Conservation (phyloP, 2,113 vertebrate genomes). For the Otocyon megalotis region DNA sequence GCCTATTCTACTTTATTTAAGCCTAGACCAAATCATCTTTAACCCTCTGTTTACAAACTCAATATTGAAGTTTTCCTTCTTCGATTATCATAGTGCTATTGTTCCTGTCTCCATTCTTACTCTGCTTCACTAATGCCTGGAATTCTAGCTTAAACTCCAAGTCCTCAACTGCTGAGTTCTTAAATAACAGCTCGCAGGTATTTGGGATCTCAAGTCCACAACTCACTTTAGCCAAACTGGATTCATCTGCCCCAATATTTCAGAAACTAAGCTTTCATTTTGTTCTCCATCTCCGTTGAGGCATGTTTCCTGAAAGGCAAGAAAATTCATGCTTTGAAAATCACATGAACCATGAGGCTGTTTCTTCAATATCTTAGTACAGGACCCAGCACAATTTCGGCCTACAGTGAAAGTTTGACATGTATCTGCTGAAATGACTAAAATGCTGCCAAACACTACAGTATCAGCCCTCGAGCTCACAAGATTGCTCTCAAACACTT, state of each 20-base stretch:
- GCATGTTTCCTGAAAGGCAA: not conserved
- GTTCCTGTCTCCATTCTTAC: not conserved
- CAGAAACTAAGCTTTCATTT: not conserved
- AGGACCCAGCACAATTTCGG: not conserved
- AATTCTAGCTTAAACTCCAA: slow-evolving; percentile 18
- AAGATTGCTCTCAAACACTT: not conserved
- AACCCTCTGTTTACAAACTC: not conserved
- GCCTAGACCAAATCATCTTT: not conserved
- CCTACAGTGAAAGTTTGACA: not conserved
- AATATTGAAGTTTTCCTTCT: not conserved
- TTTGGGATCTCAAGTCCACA: not conserved
- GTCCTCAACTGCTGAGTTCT: not conserved
- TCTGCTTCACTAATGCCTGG: not conserved
- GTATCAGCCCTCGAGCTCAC: not conserved
- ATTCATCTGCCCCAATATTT: not conserved
- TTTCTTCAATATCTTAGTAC: not conserved
- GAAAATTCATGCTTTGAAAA: not conserved
- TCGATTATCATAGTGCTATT: not conserved
- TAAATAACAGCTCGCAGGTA: not conserved
- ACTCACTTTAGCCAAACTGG: not conserved
- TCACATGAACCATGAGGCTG: not conserved
- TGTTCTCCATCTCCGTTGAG: not conserved
- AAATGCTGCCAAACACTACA: not conserved
- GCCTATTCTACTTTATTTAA: not conserved
- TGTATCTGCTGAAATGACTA: not conserved